Conservation (phyloP, 1,140 invertebrate species). For the Antheraea pernyi region DNA sequence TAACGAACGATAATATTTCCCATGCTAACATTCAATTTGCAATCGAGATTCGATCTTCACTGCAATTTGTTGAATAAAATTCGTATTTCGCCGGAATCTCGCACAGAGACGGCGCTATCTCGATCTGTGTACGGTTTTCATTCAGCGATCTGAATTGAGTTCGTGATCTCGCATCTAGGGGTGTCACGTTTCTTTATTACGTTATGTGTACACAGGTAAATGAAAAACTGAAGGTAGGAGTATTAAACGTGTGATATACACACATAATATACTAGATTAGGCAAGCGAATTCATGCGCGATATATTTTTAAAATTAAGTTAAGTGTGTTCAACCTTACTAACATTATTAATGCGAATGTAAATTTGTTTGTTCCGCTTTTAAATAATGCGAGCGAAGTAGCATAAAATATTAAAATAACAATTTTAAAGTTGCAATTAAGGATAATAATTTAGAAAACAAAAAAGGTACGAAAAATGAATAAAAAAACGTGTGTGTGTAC, state of each 20-base stretch:
- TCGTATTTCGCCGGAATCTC: background rate
- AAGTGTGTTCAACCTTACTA: too few species aligned
- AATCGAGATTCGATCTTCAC: conserved; percentile 10
- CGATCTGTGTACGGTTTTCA: conserved; percentile 31
- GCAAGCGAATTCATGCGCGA: too few species aligned
- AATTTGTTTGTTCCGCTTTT: too few species aligned
- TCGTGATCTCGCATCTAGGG: conserved; percentile 48
- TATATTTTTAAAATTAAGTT: too few species aligned
- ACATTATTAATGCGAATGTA: too few species aligned
- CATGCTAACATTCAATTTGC: conserved; percentile 2
- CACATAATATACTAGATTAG: too few species aligned
- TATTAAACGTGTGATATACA: background rate
- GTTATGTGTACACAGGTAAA: conserved; percentile 3
- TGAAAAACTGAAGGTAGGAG: background rate
- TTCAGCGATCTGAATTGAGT: conserved; percentile 39
- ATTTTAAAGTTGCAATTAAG: too few species aligned
- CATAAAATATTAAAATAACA: too few species aligned
- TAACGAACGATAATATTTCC: background rate
- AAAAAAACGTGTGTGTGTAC: too few species aligned
- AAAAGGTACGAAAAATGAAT: too few species aligned
- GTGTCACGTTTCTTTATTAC: conserved; percentile 10
- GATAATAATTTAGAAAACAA: too few species aligned
- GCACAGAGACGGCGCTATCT: conserved; percentile 26
- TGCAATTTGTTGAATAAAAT: conserved; percentile 22
- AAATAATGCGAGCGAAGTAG: too few species aligned